Evolutionary conservation across 2,113 vertebrate species (phyloP), one percentile per base, ranked within the genome.

Genomic region (Phylloscopus whistleri): DNA sequence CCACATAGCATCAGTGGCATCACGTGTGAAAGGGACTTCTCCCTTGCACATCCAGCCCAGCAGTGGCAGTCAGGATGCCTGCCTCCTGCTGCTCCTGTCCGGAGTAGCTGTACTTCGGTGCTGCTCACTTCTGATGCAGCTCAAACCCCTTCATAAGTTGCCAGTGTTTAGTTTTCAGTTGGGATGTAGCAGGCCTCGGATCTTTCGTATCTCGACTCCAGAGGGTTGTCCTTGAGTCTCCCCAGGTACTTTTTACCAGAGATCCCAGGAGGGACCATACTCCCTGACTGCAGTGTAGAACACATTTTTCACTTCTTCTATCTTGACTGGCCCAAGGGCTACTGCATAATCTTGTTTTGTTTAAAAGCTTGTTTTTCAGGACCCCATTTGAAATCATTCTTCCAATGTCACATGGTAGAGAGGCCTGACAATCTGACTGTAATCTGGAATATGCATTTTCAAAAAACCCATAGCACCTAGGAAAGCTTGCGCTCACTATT

Each of bases 131-230:
- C 60, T 66, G 51, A 75, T 49, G 30, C 23, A 56, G 12, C 19
- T 56, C 6, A 0, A 66, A 11, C n/a, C 20, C 30, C 43, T 41
- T 66, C 15, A 8, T n/a, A 41, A 56, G 8, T 30, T 66, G 16
- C 12, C 10, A 20, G 13, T 49, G 12, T n/a, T 28, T 48, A 41
- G 55, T 64, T 59, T 35, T 59, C 19, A 21, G 16, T 6, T 41
- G 30, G 43, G 18, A 20, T 1, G 1, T 49, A 49, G 16, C 35
- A 49, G 24, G 35, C 30, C 30, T 41, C 0, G 0, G 37, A 13
- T 58, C 43, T 30, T 66, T 21, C 13, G 16, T 41, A 41, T 41
- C 60, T 16, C 0, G 0, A 7, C 43, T 41, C 30, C 19, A 48
- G 23, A 53, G 8, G 4, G 1, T 20, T 30, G 4, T 41, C 30